Percentiles rank a stretch among this genome's conserved stretches.
phyloP scores from a whole-genome alignment of 2,113 vertebrate genomes.

The Bos taurus region DNA sequence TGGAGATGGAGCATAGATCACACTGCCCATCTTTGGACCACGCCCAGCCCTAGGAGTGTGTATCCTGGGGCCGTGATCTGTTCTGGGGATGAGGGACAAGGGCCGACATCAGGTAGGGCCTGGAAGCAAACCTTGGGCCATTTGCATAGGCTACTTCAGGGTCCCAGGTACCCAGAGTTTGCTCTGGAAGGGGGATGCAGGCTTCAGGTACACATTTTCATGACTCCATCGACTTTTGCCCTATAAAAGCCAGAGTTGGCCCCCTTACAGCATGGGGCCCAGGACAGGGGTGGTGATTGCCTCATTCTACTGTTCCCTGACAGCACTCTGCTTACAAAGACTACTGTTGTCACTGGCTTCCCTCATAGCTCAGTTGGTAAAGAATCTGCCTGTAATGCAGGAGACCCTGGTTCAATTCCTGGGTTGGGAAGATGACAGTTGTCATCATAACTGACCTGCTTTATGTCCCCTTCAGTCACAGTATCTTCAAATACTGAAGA shows the following conservation, averaged over 20 bases:
- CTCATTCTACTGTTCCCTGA: not conserved
- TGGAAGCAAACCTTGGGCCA: not conserved
- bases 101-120: not conserved
- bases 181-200: not conserved
- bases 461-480: not conserved
- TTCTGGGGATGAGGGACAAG: not conserved
- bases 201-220: not conserved
- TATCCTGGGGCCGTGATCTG: not conserved
- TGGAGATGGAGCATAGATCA: not conserved
- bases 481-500: not conserved
- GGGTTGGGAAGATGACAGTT: not conserved
- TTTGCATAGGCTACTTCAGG: not conserved
- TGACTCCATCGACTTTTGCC: not conserved
- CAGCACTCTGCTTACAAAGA: not conserved
- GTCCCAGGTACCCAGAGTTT: not conserved
- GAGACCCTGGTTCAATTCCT: not conserved
- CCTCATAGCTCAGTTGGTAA: not conserved
- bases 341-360: not conserved
- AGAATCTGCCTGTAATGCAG: not conserved
- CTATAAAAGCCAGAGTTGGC: not conserved
- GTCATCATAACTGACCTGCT: not conserved
- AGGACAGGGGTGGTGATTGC: not conserved
- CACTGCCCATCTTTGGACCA: not conserved
- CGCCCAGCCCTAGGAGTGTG: accelerated
- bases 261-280: not conserved